Conservation (phyloP, 2,113 vertebrate species). For the Prunella fulvescens region DNA sequence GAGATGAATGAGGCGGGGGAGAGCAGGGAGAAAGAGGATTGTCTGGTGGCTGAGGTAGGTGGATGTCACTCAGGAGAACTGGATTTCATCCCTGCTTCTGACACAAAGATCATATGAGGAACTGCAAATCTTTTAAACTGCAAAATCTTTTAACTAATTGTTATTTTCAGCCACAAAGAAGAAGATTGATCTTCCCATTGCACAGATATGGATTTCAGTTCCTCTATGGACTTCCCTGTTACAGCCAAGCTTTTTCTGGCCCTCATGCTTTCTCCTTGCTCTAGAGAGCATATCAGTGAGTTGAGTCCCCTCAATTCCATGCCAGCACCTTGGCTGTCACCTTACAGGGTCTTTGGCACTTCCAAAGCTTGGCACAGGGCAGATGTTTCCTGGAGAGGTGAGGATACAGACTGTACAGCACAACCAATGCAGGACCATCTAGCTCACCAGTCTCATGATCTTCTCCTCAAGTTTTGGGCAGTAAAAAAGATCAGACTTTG, state of each 20-base stretch:
- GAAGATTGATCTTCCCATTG: neutral
- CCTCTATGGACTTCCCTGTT: neutral
- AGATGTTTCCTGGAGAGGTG: neutral
- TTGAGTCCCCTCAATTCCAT: neutral
- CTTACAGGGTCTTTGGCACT: neutral
- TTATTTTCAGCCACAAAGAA: neutral
- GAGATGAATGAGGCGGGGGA: neutral
- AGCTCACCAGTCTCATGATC: neutral
- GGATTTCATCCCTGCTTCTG: neutral
- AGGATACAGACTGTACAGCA: accelerated
- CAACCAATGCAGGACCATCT: neutral
- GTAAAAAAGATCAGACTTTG: neutral
- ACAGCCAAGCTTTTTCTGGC: neutral
- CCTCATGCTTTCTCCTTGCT: neutral
- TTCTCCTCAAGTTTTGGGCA: neutral
- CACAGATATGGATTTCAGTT: neutral
- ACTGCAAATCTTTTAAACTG: neutral
- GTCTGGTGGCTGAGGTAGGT: neutral
- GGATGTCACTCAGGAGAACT: neutral
- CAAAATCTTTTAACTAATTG: neutral
- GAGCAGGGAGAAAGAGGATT: neutral
- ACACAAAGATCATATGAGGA: neutral
- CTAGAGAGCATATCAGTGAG: neutral
- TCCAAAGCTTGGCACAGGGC: neutral
- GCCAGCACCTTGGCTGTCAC: neutral